Conservation (phyloP, 2,888 invertebrate species). For the Cataglyphis albicans region DNA sequence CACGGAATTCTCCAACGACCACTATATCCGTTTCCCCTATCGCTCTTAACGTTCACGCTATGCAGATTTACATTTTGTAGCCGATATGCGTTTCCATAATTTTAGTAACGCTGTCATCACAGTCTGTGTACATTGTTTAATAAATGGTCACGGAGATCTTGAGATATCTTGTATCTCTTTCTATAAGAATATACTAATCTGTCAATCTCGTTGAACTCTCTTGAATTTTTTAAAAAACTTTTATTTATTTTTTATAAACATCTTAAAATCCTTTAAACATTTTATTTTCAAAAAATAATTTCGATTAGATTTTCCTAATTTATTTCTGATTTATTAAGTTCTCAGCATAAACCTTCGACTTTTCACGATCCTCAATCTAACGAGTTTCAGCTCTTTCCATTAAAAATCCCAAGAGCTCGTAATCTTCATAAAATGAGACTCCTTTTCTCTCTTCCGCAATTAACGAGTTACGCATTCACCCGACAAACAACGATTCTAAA, state of each 20-base stretch:
- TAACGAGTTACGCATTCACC: neutral
- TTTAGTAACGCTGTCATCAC: constrained; percentile 6
- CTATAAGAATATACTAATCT: neutral
- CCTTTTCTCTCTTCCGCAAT: neutral
- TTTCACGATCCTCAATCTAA: neutral
- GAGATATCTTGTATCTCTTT: no score
- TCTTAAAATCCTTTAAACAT: neutral
- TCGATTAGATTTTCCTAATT: neutral
- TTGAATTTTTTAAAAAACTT: neutral
- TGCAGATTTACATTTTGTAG: constrained; percentile 36
- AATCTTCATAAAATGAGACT: neutral
- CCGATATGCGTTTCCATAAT: constrained; percentile 38
- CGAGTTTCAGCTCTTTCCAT: neutral
- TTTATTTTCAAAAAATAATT: neutral
- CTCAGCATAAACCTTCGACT: neutral
- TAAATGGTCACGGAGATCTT: neutral
- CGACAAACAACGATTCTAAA: neutral
- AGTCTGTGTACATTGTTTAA: neutral
- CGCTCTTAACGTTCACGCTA: constrained; percentile 37
- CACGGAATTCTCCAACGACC: constrained; percentile 42
- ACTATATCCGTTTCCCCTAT: constrained; percentile 43
- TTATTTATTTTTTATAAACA: neutral
- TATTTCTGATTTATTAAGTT: neutral
- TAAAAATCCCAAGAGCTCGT: neutral
- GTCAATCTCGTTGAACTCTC: neutral